Conservation (phyloP, 2,113 vertebrate species). For the Laticauda colubrina region DNA sequence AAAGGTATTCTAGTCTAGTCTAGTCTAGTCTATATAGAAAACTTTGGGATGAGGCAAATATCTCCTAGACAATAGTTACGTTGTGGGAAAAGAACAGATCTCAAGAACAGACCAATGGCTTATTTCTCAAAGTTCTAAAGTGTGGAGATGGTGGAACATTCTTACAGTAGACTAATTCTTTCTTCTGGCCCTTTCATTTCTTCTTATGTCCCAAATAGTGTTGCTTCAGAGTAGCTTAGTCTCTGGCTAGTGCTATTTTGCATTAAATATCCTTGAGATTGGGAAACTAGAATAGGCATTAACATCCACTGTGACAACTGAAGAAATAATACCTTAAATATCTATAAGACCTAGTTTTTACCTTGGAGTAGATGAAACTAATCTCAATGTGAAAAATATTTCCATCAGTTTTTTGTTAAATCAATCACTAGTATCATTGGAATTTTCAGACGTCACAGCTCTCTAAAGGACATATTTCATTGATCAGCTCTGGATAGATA, state of each 20-base stretch:
- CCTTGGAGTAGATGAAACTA: neutral
- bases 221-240: neutral
- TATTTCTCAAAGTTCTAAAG: neutral
- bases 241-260: neutral
- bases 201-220: neutral
- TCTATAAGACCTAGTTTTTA: neutral
- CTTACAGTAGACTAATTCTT: neutral
- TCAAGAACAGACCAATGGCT: neutral
- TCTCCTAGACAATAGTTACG: neutral
- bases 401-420: neutral
- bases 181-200: neutral
- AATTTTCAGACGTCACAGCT: neutral
- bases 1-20: no score
- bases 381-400: neutral
- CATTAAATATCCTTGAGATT: neutral
- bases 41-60: neutral
- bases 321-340: neutral
- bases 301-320: neutral
- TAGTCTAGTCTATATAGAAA: neutral
- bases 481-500: neutral
- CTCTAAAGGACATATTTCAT: neutral
- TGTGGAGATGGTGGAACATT: neutral
- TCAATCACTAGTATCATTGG: neutral
- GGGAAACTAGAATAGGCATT: neutral
- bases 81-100: neutral